Base-by-base conservation (phyloP, 2,888 invertebrate species). In the Unio pictorum region DNA sequence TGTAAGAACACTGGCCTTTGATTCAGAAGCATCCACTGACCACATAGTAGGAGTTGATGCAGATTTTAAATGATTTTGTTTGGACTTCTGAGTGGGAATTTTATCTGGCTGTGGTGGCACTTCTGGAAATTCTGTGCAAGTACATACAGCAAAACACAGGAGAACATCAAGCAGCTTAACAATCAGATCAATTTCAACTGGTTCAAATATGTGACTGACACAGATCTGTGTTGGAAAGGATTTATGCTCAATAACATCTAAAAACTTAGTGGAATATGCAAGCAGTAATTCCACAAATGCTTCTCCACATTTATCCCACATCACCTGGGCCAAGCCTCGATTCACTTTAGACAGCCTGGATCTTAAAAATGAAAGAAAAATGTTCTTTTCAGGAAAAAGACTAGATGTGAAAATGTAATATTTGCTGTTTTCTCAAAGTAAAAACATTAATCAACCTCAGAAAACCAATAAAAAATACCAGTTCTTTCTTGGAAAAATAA, bases 291-390 rank as follows among this genome's bases (percentile, higher is more conserved):
- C 75, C 26, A 80, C 71, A 17, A 77, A 61, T 54, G 70, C 71
- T 7, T 64, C 30, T 56, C 83, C 83, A 64, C 75, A 73, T 64
- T 69, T 79, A 67, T 82, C 80, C 83, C 83, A 83, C 61, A 80
- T 74, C 34, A 71, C 65, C 71, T 80, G 76, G 55, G 80, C 76
- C 26, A 80, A 69, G 28, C 71, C 68, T 66, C 76, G 70, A 68
- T 83, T 82, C 45, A 83, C 68, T 64, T 76, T 79, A 18, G 76
- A 79, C 30, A 80, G 69, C 55, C 66, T 75, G 30, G 62, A 18
- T 67, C 83, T 83, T 64, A 58, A 76, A 73, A 63, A 17, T 61
- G 61, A 67, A 64, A 67, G 45, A 45, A 45, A 45, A 45, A 45
- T 11, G 45, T 45, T 11, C 3, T 45, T 45, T 45, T 45, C 45